A percentile compares a stretch with the other conserved stretches of the same genome.
phyloP scores from a whole-genome alignment of 2,888 invertebrate species.

The Gymnosoma rotundatum region DNA sequence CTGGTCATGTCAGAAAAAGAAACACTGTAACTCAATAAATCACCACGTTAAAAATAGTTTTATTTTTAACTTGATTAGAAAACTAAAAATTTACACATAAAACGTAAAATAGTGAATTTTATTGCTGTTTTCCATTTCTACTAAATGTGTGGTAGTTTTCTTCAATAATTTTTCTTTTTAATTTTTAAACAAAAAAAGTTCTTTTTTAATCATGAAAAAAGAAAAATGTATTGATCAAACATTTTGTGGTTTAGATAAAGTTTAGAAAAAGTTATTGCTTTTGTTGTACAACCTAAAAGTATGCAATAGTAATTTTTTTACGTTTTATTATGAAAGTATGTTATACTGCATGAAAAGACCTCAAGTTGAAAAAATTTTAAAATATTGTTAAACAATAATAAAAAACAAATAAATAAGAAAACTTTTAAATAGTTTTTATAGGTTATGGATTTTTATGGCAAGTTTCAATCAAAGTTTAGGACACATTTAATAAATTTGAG shows the following conservation, averaged over 20 bases:
- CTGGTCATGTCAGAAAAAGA: slow-evolving; percentile 7
- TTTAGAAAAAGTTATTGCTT: slow-evolving; percentile 8
- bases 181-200: too few relatives aligned
- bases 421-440: slow-evolving; percentile 9
- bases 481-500: slow-evolving; percentile 10
- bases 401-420: not conserved
- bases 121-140: not conserved
- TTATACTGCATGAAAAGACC: not conserved
- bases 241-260: slow-evolving; percentile 40
- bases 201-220: slow-evolving; percentile 12
- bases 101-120: not conserved
- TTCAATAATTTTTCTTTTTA: too few relatives aligned
- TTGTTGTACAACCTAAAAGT: slow-evolving; percentile 29
- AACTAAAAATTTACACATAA: not conserved
- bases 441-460: slow-evolving; percentile 18
- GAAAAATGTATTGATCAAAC: slow-evolving; percentile 65
- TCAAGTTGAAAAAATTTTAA: not conserved
- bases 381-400: not conserved
- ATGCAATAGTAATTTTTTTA: slow-evolving; percentile 24
- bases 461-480: slow-evolving; percentile 29
- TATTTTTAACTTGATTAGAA: slow-evolving; percentile 13
- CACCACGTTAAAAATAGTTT: slow-evolving; percentile 11
- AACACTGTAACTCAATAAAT: slow-evolving; percentile 55
- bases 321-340: not conserved
- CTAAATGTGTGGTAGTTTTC: not conserved